Percentiles rank a stretch among this genome's conserved stretches.
Conservation (phyloP, 2,113 vertebrate genomes). For the Climacteris rufus region DNA sequence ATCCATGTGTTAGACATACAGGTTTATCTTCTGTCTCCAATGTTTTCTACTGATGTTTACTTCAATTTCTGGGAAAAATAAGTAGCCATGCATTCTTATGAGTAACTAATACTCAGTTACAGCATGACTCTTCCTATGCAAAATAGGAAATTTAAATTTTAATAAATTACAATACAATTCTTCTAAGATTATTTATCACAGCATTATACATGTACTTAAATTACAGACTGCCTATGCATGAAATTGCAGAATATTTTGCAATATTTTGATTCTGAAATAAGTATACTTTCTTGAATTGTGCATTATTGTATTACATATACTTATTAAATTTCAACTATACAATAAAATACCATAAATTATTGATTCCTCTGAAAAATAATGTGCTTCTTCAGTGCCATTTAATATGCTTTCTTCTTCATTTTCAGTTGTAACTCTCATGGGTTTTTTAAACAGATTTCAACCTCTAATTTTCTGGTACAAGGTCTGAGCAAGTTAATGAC, state of each 20-base stretch:
- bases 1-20: not conserved
- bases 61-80: not conserved
- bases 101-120: not conserved
- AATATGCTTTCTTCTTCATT: not conserved
- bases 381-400: not conserved
- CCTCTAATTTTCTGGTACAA: not conserved
- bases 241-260: not conserved
- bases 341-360: not conserved
- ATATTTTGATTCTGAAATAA: not conserved
- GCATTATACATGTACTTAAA: not conserved
- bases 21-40: not conserved
- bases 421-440: not conserved
- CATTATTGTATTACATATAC: not conserved
- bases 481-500: not conserved
- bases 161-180: not conserved
- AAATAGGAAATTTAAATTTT: not conserved
- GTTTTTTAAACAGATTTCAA: not conserved
- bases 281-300: accelerated
- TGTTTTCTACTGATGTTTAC: not conserved
- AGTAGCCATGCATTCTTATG: not conserved
- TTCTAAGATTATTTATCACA: not conserved
- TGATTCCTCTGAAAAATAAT: not conserved
- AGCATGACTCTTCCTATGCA: not conserved
- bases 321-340: not conserved
- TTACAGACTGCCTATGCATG: not conserved